Evolutionary conservation across 2,888 invertebrate species (phyloP), one percentile per base, ranked within the genome.

Genomic region (Ormyrus thymus): DNA sequence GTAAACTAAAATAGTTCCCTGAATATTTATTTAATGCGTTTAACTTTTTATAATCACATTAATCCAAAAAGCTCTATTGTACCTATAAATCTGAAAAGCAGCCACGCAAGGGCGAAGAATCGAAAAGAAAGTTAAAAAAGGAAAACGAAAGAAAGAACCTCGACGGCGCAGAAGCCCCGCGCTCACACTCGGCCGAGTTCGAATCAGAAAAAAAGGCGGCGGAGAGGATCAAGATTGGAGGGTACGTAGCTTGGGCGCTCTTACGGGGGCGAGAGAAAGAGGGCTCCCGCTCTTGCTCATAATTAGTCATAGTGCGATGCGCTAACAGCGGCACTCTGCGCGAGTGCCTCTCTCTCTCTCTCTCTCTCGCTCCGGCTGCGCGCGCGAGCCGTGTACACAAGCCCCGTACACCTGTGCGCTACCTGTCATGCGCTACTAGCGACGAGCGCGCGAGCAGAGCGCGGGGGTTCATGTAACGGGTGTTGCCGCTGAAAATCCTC

Each of bases 261-360:
- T 29, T 29, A 29, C 29, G 29, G 11, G 50, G 9, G 45, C 53
- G 13, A 58, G 13, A 15, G 5, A 46, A 46, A 43, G 15, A 29
- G 11, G 46, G 48, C 51, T 46, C 46, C 11, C 68, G 13, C 15
- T 46, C 55, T 68, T 69, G 46, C 68, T 83, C 82, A 86, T 88
- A 89, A 89, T 89, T 89, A 89, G 89, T 89, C 89, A 89, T 89
- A 89, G 89, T 88, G 89, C 86, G 86, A 86, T 89, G 89, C 87
- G 88, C 88, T 89, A 89, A 89, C 87, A 89, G 89, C 89, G 89
- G 89, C 87, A 89, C 87, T 89, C 89, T 89, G 89, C 89, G 87
- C 88, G 87, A 89, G 84, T 89, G 82, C 82, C 79, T 29, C 81
- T 29, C 29, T 29, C 29, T 29, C 29, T 76, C 81, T 29, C 29